phyloP scores from a whole-genome alignment of 64 coral and sea anemone genomes.

The Actinia equina region DNA sequence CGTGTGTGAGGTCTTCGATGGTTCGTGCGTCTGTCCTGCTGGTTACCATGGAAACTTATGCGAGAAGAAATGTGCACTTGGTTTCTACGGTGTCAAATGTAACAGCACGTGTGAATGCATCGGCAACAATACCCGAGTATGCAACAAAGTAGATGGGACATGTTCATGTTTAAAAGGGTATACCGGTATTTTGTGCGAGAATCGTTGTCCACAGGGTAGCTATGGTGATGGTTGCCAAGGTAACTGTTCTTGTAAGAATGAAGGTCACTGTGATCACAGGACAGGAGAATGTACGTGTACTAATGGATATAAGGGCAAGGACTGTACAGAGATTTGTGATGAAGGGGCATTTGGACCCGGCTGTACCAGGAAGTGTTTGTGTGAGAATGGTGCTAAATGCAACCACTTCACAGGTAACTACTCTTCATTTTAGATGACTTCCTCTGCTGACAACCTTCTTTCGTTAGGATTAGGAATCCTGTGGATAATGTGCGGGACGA shows the following conservation, averaged over 20 bases:
- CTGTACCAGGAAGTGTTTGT: constrained; percentile 33
- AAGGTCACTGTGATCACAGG: constrained; percentile 79
- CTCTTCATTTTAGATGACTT: not conserved
- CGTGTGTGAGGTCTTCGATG: constrained; percentile 51
- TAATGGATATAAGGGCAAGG: constrained; percentile 47
- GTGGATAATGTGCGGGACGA: too few species aligned
- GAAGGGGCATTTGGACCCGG: constrained; percentile 24
- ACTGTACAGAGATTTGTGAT: constrained; percentile 50
- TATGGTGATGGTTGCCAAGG: constrained; percentile 57
- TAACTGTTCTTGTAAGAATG: constrained; percentile 69
- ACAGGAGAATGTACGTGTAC: constrained; percentile 57
- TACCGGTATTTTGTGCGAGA: constrained; percentile 72
- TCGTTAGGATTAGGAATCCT: too few species aligned
- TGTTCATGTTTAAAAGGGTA: constrained; percentile 64
- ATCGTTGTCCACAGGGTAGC: constrained; percentile 60
- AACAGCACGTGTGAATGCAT: constrained; percentile 62
- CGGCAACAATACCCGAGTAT: constrained; percentile 27
- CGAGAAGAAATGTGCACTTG: constrained; percentile 53
- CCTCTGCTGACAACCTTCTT: not conserved
- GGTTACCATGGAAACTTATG: constrained; percentile 81
- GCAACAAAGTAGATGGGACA: constrained; percentile 46
- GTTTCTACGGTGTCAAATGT: constrained; percentile 78
- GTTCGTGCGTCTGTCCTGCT: constrained; percentile 65
- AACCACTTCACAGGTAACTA: constrained; percentile 21
- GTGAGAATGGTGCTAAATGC: constrained; percentile 36